phyloP scores from a whole-genome alignment of 2,113 vertebrate species.

The Eulemur rufifrons region DNA sequence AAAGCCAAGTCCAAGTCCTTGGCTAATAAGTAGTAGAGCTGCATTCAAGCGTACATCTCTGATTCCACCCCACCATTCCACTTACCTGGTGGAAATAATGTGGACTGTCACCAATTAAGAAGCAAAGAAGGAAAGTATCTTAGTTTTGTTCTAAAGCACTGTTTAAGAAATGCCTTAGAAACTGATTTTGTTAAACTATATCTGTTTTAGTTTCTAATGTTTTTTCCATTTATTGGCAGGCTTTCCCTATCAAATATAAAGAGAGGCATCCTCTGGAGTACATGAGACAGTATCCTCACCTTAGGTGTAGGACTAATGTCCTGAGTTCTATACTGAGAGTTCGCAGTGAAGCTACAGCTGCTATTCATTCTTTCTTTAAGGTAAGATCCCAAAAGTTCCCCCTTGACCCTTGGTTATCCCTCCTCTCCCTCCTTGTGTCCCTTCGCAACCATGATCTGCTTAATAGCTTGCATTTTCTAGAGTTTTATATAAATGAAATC shows the following conservation, averaged over 20 bases:
- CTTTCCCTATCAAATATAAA: slow-evolving; percentile 94
- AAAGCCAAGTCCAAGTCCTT: background rate
- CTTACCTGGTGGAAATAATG: background rate
- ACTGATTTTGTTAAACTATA: background rate
- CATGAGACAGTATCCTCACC: slow-evolving; percentile 92
- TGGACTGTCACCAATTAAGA: background rate
- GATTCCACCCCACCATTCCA: background rate
- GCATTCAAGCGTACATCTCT: background rate
- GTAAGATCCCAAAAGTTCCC: slow-evolving; percentile 79
- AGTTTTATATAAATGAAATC: background rate
- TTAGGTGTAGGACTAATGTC: slow-evolving; percentile 90
- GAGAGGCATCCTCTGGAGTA: slow-evolving; percentile 90
- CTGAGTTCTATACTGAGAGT: slow-evolving; percentile 92
- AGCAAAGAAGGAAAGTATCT: background rate
- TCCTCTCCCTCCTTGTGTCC: too few species aligned
- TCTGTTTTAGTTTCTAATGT: background rate
- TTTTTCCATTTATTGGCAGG: slow-evolving; percentile 80
- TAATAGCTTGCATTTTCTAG: background rate
- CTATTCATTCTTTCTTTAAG: slow-evolving; percentile 94
- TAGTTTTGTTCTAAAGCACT: slow-evolving; percentile 40
- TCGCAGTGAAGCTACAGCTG: slow-evolving; percentile 92
- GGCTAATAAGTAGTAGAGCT: background rate
- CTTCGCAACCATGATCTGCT: background rate
- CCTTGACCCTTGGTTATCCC: background rate
- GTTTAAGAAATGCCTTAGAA: slow-evolving; percentile 30